Base-by-base conservation (phyloP, 2,888 invertebrate species). In the Ischnus inquisitorius region DNA sequence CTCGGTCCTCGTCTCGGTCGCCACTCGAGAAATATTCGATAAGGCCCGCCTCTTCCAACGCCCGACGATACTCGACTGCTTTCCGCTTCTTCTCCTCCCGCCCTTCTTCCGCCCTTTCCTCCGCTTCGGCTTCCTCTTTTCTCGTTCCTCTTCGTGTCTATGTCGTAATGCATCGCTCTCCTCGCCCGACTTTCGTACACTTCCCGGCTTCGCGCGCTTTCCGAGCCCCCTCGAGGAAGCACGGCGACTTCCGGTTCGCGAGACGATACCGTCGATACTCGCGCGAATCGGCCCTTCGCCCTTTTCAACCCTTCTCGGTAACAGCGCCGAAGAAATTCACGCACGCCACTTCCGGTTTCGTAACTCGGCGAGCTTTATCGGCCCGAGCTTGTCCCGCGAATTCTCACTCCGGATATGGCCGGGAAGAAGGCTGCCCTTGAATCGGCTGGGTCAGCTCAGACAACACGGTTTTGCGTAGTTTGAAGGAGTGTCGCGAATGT, bases 361-460 rank as follows among this genome's bases (percentile, higher is more conserved):
- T 90, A 89, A 90, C 86, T 89, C 88, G 87, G n/a, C n/a, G 81
- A 74, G 88, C 88, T 88, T 89, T 90, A 90, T 90, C 90, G 87
- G 88, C 82, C 1, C n/a, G n/a, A n/a, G n/a, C n/a, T n/a, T n/a
- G n/a, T n/a, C n/a, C n/a, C n/a, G n/a, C n/a, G n/a, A n/a, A n/a
- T n/a, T n/a, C n/a, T n/a, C n/a, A n/a, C n/a, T n/a, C n/a, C n/a
- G n/a, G n/a, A n/a, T n/a, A n/a, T n/a, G n/a, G n/a, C n/a, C n/a
- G n/a, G n/a, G n/a, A n/a, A n/a, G n/a, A n/a, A n/a, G n/a, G n/a
- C n/a, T n/a, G n/a, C n/a, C n/a, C n/a, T n/a, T n/a, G 68, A 79
- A 22, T 41, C 64, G 60, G 22, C 57, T 51, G 75, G 25, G 43
- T 62, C 22, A 34, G 25, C 75, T 77, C 72, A 46, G 65, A 46